These are phyloP conservation scores for Myotis pilosus DNA, from an alignment of 2,797 vertebrate genomes.

Conservation along the genomic window DNA sequence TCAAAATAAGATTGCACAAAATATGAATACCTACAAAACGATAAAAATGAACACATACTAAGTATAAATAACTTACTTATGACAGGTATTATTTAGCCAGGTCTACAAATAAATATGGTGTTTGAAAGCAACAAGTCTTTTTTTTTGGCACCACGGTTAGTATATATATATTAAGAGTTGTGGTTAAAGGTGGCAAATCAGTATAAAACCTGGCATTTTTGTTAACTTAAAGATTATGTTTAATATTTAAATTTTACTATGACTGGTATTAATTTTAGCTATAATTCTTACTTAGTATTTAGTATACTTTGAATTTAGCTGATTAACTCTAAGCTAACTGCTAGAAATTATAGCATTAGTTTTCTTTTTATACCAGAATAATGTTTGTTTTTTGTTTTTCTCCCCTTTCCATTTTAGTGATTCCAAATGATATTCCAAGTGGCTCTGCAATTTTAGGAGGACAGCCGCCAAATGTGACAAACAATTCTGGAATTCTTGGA, in stretches of 20 bases:
- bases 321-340: not conserved
- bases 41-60: not conserved
- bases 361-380: slow-evolving; percentile 23
- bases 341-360: not conserved
- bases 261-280: not conserved
- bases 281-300: not conserved
- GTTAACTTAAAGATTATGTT: slow-evolving; percentile 25
- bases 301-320: not conserved
- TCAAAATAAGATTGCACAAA: not conserved
- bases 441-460: slow-evolving; percentile 83
- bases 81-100: not conserved
- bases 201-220: slow-evolving; percentile 6
- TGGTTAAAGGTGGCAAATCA: not conserved
- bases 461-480: slow-evolving; percentile 82
- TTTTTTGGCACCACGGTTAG: not conserved
- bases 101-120: not conserved
- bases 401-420: slow-evolving; percentile 80
- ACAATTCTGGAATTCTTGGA: slow-evolving; percentile 83
- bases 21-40: not conserved
- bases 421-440: slow-evolving; percentile 82
- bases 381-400: slow-evolving; percentile 2
- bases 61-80: not conserved
- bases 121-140: not conserved
- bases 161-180: not conserved
- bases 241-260: not conserved